Percentiles rank a stretch among this genome's conserved stretches.
phyloP scores from a whole-genome alignment of 2,888 invertebrate genomes.

The Ophioninae sp. region DNA sequence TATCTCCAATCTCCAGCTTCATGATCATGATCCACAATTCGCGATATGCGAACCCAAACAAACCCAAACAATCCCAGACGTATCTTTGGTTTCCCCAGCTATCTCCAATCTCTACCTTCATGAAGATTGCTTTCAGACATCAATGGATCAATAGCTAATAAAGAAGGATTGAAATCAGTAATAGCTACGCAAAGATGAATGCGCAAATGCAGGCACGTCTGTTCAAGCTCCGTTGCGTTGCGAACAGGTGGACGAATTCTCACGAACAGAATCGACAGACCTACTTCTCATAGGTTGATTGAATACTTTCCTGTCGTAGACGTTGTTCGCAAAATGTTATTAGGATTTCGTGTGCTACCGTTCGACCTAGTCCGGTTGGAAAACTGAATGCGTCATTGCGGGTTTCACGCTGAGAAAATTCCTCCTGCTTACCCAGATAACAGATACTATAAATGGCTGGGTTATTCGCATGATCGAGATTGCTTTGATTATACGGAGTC shows the following conservation, averaged over 20 bases:
- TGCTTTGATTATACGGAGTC: conserved; percentile 64
- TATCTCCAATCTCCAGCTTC: conserved; percentile 21
- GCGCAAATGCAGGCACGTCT: neutral
- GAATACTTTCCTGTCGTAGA: neutral
- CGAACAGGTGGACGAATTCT: conserved; percentile 40
- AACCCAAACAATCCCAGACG: conserved; percentile 1
- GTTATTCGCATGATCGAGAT: conserved; percentile 54
- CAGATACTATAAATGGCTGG: conserved; percentile 41
- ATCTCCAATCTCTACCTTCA: conserved; percentile 30
- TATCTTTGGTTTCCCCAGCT: conserved; percentile 18
- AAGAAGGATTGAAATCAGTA: neutral
- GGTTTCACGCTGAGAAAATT: neutral
- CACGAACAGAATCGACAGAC: conserved; percentile 9
- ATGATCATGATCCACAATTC: conserved; percentile 54
- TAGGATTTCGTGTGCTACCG: conserved; percentile 62
- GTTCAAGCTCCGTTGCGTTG: neutral
- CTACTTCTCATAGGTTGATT: conserved; percentile 37
- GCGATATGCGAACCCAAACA: conserved; percentile 8
- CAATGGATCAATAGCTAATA: conserved; percentile 58
- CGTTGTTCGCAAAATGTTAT: conserved; percentile 8
- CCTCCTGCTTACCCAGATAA: neutral
- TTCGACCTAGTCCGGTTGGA: conserved; percentile 42
- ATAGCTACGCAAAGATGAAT: conserved; percentile 6
- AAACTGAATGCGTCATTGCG: conserved; percentile 59
- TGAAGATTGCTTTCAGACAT: conserved; percentile 67